Evolutionary conservation across 2,113 vertebrate species (phyloP).

Genomic region (Spea multiplicata): DNA sequence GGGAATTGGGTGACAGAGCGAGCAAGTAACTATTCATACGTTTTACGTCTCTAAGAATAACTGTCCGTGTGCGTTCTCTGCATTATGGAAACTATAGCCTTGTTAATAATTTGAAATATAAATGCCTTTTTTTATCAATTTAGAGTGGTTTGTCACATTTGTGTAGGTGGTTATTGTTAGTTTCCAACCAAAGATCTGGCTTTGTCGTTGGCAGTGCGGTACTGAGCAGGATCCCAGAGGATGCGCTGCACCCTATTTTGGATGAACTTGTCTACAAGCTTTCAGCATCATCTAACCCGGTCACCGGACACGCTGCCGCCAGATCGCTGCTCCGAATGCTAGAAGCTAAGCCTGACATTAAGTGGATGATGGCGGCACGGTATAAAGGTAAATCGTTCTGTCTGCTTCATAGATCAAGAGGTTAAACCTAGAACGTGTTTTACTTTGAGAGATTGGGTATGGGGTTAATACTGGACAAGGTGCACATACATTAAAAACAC

Average conservation of each 20-base stretch:
- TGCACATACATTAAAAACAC: too few relatives aligned
- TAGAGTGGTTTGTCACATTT: too few relatives aligned
- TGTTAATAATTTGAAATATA: too few relatives aligned
- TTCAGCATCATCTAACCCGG: slow-evolving; percentile 74
- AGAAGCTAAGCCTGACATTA: slow-evolving; percentile 63
- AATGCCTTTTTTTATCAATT: neutral
- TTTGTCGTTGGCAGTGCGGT: slow-evolving; percentile 64
- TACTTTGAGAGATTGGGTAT: too few relatives aligned
- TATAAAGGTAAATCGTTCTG: slow-evolving; percentile 76
- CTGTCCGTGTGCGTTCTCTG: too few relatives aligned
- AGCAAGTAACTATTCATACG: too few relatives aligned
- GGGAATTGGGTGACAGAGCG: too few relatives aligned
- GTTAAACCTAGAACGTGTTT: too few relatives aligned
- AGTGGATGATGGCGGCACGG: slow-evolving; percentile 63
- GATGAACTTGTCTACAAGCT: slow-evolving; percentile 87
- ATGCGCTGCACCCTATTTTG: slow-evolving; percentile 71
- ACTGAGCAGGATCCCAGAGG: slow-evolving; percentile 64
- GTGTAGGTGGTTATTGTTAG: neutral
- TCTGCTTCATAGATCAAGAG: too few relatives aligned
- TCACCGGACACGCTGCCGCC: slow-evolving; percentile 72
- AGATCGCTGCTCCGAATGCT: slow-evolving; percentile 74
- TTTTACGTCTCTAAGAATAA: too few relatives aligned
- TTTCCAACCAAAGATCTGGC: neutral
- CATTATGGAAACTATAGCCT: too few relatives aligned
- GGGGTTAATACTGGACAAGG: too few relatives aligned